Evolutionary conservation across 2,797 vertebrate species (phyloP), one percentile per base, ranked within the genome.

Genomic region (Helicolenus hilgendorfi): DNA sequence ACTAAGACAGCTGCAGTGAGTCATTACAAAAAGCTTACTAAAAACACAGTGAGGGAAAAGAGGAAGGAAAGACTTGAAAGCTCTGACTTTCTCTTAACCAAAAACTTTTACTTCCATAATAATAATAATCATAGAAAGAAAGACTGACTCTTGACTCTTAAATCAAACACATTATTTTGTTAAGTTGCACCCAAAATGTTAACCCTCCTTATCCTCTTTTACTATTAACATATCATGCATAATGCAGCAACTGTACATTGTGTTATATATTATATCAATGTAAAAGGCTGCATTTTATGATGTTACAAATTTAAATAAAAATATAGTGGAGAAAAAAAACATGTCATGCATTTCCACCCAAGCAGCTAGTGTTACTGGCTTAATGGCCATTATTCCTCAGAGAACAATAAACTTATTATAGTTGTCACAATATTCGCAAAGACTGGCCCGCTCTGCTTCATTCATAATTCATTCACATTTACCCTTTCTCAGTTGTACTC

Each of bases 391-490:
- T 75, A 26, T 59, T 77, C 27, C 69, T 58, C 35, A 5, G 9
- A 35, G 26, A 74, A 33, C 11, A 49, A 80, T 82, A 45, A 6
- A 59, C 27, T n/a, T 67, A 62, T 33, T 49, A 63, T 33, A 67
- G 38, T 58, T 79, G 65, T 74, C 58, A 73, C n/a, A 79, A 7
- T 67, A 73, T 79, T 75, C 31, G 79, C 27, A 62, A 80, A 75
- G 15, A 53, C 14, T 11, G 0, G 15, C 18, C 41, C 41, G 3
- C 24, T 45, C 58, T 79, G 22, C 60, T 7, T 14, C 15, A 62
- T 78, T 81, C 36, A 56, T 80, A 74, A 72, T 86, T 85, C 65
- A 88, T 74, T 87, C 45, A 70, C 4, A 4, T 77, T 82, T 53
- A 78, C 64, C 14, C 13, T 31, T 67, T 27, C 35, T 58, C 18